These are phyloP conservation scores for Drosophila pallidifrons DNA, from an alignment of 1,140 invertebrate species.

Conservation along the genomic window DNA sequence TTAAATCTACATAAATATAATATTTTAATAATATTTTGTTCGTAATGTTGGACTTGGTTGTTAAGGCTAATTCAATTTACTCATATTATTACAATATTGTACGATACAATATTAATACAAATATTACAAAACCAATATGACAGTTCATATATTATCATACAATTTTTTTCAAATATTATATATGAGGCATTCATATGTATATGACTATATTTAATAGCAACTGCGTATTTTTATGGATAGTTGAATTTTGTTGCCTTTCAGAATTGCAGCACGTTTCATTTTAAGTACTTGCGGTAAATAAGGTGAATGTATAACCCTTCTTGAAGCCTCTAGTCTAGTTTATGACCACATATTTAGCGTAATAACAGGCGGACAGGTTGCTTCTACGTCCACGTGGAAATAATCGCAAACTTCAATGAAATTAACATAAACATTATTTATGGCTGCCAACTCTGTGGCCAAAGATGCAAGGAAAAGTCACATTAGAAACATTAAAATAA, in stretches of 20 bases:
- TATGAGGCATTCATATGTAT: no score
- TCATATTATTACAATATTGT: no score
- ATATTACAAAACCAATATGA: no score
- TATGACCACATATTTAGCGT: not conserved
- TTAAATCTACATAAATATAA: no score
- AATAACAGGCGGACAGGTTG: not conserved
- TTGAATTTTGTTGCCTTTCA: not conserved
- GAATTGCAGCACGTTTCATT: not conserved
- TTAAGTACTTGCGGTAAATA: not conserved
- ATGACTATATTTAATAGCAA: no score
- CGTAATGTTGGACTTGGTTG: no score
- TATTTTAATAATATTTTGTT: no score
- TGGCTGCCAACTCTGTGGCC: conserved; percentile 30
- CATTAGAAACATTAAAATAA: conserved; percentile 80
- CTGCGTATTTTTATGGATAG: no score
- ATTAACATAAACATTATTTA: conserved; percentile 70
- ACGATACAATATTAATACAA: no score
- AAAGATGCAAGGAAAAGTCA: conserved; percentile 44
- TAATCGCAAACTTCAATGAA: conserved; percentile 37
- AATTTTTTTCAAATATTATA: no score
- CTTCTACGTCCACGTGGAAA: conserved; percentile 16
- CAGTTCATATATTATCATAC: no score
- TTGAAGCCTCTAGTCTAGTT: not conserved
- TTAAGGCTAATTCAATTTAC: no score
- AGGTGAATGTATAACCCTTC: not conserved